Conservation (phyloP, 2,888 invertebrate genomes). For the Pheosia gnoma region DNA sequence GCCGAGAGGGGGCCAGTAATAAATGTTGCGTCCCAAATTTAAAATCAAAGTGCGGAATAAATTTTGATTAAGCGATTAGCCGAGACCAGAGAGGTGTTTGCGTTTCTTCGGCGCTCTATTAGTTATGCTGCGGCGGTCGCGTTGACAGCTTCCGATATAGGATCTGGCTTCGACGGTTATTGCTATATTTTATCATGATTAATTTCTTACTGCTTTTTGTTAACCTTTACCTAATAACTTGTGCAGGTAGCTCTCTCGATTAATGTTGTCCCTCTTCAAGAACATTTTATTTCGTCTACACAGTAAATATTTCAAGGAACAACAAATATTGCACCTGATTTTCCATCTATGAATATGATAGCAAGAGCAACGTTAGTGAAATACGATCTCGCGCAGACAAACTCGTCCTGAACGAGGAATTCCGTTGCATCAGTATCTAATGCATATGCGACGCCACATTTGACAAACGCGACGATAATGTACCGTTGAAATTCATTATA, state of each 20-base stretch:
- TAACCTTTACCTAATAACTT: neutral
- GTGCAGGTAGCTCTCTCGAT: no score
- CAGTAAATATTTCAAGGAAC: neutral
- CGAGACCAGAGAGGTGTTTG: constrained; percentile 72
- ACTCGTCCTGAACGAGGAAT: constrained; percentile 24
- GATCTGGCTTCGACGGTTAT: constrained; percentile 27
- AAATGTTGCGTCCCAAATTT: constrained; percentile 84
- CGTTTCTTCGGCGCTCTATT: constrained; percentile 66
- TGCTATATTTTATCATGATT: constrained; percentile 10
- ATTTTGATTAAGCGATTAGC: constrained; percentile 85
- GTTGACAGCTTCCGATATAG: constrained; percentile 36
- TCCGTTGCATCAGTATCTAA: constrained; percentile 46
- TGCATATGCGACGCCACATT: constrained; percentile 63
- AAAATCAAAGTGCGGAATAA: constrained; percentile 84
- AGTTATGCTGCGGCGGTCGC: constrained; percentile 48
- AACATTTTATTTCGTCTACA: neutral
- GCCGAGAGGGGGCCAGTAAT: constrained; percentile 78
- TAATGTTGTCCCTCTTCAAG: no score
- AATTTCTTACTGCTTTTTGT: neutral
- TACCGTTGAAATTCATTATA: constrained; percentile 70
- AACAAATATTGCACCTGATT: neutral
- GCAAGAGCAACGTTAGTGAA: constrained; percentile 17
- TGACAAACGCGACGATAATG: constrained; percentile 62
- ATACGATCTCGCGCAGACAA: constrained; percentile 23
- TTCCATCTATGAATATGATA: constrained; percentile 9